A percentile compares a stretch with the other conserved stretches of the same genome.
These are phyloP conservation scores for Epizoanthus rinbou DNA, from an alignment of 92 coral and sea anemone genomes.

Conservation along the genomic window DNA sequence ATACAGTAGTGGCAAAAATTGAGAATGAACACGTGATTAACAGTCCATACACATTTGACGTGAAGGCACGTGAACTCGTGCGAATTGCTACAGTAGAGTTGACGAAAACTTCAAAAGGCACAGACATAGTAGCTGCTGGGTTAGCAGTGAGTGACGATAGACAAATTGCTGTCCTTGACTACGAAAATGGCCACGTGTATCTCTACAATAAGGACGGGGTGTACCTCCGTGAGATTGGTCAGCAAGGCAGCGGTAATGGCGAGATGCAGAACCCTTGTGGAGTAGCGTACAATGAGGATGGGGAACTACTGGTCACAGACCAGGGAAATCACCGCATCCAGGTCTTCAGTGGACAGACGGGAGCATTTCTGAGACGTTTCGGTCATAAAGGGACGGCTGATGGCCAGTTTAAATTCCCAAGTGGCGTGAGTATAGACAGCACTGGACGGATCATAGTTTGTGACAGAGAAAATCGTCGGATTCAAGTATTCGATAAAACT, in stretches of 20 bases:
- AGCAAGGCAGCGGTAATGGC: not conserved
- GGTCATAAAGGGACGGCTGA: no score
- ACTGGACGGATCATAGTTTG: no score
- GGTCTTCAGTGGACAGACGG: no score
- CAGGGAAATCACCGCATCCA: not conserved
- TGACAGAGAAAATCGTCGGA: no score
- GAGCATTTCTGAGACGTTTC: no score
- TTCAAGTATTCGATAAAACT: no score
- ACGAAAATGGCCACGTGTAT: not conserved
- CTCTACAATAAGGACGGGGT: not conserved
- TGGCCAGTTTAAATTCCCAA: no score
- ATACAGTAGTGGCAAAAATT: not conserved
- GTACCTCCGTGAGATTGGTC: not conserved
- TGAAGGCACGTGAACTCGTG: not conserved
- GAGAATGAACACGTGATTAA: not conserved
- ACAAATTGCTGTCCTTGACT: not conserved
- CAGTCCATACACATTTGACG: not conserved
- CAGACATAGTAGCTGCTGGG: constrained; percentile 75
- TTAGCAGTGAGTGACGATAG: constrained; percentile 55
- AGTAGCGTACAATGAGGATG: not conserved
- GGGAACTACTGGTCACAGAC: not conserved
- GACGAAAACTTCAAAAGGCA: constrained; percentile 67
- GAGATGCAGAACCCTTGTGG: not conserved
- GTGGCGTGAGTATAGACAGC: no score
- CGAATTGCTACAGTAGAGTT: constrained; percentile 23